Conservation (phyloP, 2,113 vertebrate genomes). For the Macrotis lagotis region DNA sequence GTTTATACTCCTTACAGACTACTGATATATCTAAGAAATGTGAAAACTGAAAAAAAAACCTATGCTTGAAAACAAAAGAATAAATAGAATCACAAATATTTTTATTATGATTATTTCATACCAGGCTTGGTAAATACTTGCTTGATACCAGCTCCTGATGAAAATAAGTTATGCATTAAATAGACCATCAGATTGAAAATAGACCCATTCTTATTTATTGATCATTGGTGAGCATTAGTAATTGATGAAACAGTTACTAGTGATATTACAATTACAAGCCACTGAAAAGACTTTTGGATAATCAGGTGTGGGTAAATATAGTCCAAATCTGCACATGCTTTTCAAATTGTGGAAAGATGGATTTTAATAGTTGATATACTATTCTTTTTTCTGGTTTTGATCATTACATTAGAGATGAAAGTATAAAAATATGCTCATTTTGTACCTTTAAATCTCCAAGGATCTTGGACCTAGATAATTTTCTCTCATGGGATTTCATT, state of each 20-base stretch:
- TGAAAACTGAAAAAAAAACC: neutral
- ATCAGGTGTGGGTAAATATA: constrained; percentile 13
- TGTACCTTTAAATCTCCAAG: neutral
- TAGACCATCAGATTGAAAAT: neutral
- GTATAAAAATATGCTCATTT: neutral
- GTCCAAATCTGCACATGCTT: neutral
- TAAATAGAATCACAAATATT: constrained; percentile 25
- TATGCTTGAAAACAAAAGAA: constrained; percentile 3
- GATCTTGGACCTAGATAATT: neutral
- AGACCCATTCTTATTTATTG: neutral
- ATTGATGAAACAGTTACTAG: neutral
- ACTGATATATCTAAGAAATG: too few relatives aligned
- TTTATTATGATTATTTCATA: constrained; percentile 44
- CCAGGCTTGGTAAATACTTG: neutral
- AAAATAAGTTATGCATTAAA: neutral
- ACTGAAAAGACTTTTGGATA: constrained; percentile 5
- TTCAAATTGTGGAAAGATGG: constrained; percentile 11
- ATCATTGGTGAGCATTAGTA: constrained; percentile 28
- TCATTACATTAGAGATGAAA: neutral
- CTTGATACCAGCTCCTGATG: too few relatives aligned
- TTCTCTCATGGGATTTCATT: neutral
- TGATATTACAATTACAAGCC: neutral
- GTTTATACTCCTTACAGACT: neutral
- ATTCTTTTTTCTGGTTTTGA: constrained; percentile 15
- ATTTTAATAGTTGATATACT: neutral